These are phyloP conservation scores for Turritopsis dohrnii DNA, from an alignment of 30 jellyfish, hydroid and myxozoan genomes.

Conservation along the genomic window DNA sequence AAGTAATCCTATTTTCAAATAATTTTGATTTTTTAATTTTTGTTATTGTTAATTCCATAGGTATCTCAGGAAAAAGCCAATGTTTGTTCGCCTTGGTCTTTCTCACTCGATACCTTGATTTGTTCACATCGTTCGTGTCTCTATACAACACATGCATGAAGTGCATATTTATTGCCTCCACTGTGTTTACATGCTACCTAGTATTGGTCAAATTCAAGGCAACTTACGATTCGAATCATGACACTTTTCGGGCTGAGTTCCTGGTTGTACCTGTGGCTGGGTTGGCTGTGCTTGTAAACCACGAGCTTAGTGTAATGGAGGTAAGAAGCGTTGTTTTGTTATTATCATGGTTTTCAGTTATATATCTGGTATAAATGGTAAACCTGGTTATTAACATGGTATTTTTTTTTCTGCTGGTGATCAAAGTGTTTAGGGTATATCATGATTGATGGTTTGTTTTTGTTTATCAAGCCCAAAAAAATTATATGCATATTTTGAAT, in stretches of 20 bases:
- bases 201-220: constrained; percentile 79
- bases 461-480: no score
- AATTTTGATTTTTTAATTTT: no score
- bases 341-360: no score
- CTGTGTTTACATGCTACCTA: constrained; percentile 71
- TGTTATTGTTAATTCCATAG: no score
- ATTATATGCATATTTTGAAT: no score
- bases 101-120: constrained; percentile 80
- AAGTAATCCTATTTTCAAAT: not conserved
- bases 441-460: no score
- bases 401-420: no score
- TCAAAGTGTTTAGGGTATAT: no score
- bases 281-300: constrained; percentile 75
- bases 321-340: constrained; percentile 36
- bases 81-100: constrained; percentile 81
- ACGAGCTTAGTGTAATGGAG: constrained; percentile 79
- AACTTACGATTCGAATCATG: constrained; percentile 86
- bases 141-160: constrained; percentile 84
- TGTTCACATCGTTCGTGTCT: constrained; percentile 69
- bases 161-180: constrained; percentile 50
- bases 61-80: constrained; percentile 97
- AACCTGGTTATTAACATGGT: no score
- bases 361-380: no score
- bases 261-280: constrained; percentile 92
- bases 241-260: constrained; percentile 76